Percentiles rank a stretch among this genome's conserved stretches.
phyloP scores from a whole-genome alignment of 2,888 invertebrate species.

The Diarsia brunnea region DNA sequence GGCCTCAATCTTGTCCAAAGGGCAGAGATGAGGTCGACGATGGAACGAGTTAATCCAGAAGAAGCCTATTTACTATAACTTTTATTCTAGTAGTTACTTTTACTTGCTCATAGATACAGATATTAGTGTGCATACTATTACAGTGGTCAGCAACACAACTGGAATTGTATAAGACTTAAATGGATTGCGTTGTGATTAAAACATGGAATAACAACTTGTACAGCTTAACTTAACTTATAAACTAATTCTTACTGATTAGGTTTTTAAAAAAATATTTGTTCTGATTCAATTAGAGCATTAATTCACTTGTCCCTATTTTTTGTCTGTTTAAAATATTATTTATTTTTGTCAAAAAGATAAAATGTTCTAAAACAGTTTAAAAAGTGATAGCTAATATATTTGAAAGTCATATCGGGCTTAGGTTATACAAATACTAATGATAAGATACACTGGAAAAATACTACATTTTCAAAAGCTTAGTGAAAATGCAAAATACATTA shows the following conservation, averaged over 20 bases:
- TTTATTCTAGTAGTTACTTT: neutral
- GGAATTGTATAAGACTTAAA: conserved; percentile 23
- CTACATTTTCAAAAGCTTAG: conserved; percentile 33
- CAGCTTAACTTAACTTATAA: conserved; percentile 18
- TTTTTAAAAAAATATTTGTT: conserved; percentile 9
- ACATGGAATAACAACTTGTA: neutral
- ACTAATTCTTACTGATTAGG: conserved; percentile 1
- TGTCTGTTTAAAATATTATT: neutral
- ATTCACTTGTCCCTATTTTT: neutral
- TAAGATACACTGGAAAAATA: conserved; percentile 29
- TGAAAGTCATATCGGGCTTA: neutral
- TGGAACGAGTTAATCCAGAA: no score
- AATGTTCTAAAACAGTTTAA: conserved; percentile 2
- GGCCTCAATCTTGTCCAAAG: no score
- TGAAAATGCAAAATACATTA: conserved; percentile 22
- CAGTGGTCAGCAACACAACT: neutral
- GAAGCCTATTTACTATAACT: neutral
- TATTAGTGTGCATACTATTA: conserved; percentile 4
- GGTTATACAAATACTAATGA: neutral
- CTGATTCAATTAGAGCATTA: conserved; percentile 9
- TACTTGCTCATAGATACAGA: neutral
- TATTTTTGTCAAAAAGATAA: neutral
- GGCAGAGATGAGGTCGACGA: no score
- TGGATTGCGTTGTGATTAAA: conserved; percentile 1
- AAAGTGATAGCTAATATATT: neutral